Percentiles rank a stretch among this genome's conserved stretches.
These are phyloP conservation scores for Grallaria varia DNA, from an alignment of 2,113 vertebrate genomes.

Conservation along the genomic window DNA sequence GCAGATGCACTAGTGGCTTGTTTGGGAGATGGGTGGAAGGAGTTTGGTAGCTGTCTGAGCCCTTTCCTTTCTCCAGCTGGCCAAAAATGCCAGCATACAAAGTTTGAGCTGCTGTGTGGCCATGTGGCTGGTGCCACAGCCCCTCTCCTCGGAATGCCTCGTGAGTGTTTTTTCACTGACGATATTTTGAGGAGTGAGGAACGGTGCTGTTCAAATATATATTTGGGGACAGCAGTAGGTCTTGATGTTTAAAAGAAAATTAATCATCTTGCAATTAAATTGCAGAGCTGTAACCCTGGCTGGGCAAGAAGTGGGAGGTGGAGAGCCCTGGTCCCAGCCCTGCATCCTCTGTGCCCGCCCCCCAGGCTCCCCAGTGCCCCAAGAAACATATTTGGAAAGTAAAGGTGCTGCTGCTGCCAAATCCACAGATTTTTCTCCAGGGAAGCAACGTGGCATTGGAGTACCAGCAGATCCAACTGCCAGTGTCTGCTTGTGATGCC, in stretches of 20 bases:
- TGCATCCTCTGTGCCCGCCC: not conserved
- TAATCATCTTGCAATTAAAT: not conserved
- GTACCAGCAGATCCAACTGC: not conserved
- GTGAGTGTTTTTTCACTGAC: not conserved
- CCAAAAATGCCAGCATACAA: rapidly evolving
- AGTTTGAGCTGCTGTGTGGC: not conserved
- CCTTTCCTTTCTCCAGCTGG: not conserved
- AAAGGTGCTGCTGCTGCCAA: not conserved
- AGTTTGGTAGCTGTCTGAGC: not conserved
- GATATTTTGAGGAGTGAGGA: not conserved
- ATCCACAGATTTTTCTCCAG: not conserved
- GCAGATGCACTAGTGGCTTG: not conserved
- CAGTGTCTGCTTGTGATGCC: not conserved
- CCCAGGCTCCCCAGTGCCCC: not conserved
- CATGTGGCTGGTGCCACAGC: not conserved
- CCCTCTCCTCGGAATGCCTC: not conserved
- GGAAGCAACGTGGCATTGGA: not conserved
- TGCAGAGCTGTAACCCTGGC: not conserved
- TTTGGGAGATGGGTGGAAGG: not conserved
- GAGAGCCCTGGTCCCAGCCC: not conserved
- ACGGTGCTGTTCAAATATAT: rapidly evolving
- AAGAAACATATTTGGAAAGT: not conserved
- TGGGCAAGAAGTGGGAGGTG: not conserved
- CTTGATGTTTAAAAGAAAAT: not conserved
- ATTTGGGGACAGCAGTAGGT: not conserved